These are phyloP conservation scores for Zaprionus ornatus DNA, from an alignment of 1,140 invertebrate species.

Conservation along the genomic window DNA sequence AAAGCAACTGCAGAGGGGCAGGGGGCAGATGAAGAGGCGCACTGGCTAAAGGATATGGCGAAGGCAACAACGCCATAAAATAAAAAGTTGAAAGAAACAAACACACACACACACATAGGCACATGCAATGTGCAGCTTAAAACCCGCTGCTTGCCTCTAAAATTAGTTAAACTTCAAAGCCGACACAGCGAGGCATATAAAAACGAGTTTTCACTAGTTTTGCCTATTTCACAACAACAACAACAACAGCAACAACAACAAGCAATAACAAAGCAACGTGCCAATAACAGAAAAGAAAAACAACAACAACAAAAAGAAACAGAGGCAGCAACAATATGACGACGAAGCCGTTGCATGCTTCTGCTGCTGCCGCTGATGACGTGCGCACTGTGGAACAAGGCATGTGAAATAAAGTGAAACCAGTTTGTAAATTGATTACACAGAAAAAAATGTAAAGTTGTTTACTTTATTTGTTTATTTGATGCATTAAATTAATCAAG, in stretches of 20 bases:
- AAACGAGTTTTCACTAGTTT: constrained; percentile 81
- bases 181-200: constrained; percentile 38
- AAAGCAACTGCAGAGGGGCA: neutral
- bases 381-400: constrained; percentile 54
- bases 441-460: neutral
- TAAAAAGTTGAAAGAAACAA: constrained; percentile 4
- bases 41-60: constrained; percentile 69
- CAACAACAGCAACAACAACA: constrained; percentile 32
- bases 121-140: neutral
- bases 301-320: constrained; percentile 31
- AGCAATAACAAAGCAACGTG: constrained; percentile 32
- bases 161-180: constrained; percentile 80
- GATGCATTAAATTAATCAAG: too few species aligned
- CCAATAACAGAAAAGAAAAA: constrained; percentile 44
- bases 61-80: constrained; percentile 52
- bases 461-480: neutral
- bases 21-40: neutral
- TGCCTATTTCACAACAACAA: constrained; percentile 71
- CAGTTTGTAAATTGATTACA: neutral
- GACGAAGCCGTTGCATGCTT: constrained; percentile 4
- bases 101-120: neutral
- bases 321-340: constrained; percentile 11
- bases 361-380: constrained; percentile 48
- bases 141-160: constrained; percentile 54
- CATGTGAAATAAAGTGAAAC: neutral